A percentile compares a stretch with the other conserved stretches of the same genome.
Conservation (phyloP, 2,888 invertebrate species). For the Pollenia angustigena region DNA sequence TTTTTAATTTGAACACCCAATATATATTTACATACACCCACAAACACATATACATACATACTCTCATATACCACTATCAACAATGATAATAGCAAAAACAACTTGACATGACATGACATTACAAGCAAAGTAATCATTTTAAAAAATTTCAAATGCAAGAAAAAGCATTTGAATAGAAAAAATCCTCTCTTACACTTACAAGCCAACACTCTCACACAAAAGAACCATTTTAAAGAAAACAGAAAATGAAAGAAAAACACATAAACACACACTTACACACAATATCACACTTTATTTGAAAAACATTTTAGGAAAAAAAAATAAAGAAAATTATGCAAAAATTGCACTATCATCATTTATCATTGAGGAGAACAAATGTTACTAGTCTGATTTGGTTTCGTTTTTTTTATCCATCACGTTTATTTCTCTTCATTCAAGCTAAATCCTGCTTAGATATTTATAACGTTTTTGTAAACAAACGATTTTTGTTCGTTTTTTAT, state of each 20-base stretch:
- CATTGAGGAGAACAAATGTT: slow-evolving; percentile 64
- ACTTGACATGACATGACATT: slow-evolving; percentile 71
- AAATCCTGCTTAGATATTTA: slow-evolving; percentile 68
- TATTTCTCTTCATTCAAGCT: slow-evolving; percentile 30
- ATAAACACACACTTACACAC: not conserved
- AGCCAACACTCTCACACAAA: not conserved
- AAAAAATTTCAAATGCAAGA: slow-evolving; percentile 64
- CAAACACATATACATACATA: not conserved
- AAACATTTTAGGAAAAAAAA: slow-evolving; percentile 6
- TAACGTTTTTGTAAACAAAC: slow-evolving; percentile 54
- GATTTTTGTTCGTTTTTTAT: slow-evolving; percentile 7
- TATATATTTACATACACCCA: slow-evolving; percentile 18
- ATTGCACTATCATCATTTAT: slow-evolving; percentile 73
- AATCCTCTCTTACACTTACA: not conserved
- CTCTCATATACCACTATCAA: not conserved
- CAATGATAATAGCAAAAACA: slow-evolving; percentile 28
- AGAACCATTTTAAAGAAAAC: not conserved
- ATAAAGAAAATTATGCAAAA: slow-evolving; percentile 68
- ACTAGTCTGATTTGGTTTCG: not conserved
- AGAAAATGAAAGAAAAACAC: not conserved
- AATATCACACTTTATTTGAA: slow-evolving; percentile 67
- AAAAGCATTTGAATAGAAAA: slow-evolving; percentile 7
- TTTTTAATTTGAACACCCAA: too few species aligned
- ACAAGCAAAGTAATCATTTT: slow-evolving; percentile 72
- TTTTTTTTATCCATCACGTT: slow-evolving; percentile 47